Conservation (phyloP, 2,888 invertebrate species). For the Hydroisotoma schaefferi region DNA sequence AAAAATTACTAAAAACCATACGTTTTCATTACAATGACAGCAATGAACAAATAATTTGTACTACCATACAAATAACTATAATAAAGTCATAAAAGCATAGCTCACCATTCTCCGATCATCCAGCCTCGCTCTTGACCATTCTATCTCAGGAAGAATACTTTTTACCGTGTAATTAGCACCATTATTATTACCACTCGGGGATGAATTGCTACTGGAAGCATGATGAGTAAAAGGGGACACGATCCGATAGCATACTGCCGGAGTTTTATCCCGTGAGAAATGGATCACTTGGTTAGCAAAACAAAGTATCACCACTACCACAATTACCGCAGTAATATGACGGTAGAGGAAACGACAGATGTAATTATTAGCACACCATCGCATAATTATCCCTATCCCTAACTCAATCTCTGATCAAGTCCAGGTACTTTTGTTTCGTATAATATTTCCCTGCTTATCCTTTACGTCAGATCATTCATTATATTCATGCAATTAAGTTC, state of each 20-base stretch:
- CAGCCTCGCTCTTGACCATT: slow-evolving; percentile 44
- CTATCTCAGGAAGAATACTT: slow-evolving; percentile 37
- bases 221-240: slow-evolving; percentile 37
- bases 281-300: slow-evolving; percentile 48
- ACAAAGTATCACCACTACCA: slow-evolving; percentile 35
- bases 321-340: slow-evolving; percentile 38
- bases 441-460: no score
- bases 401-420: background rate
- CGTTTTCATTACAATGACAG: no score
- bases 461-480: no score
- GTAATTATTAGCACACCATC: slow-evolving; percentile 45
- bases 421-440: no score
- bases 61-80: no score
- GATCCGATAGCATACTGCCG: slow-evolving; percentile 43
- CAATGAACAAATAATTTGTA: no score
- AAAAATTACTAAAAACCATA: no score
- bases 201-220: slow-evolving; percentile 1
- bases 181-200: background rate
- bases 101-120: slow-evolving; percentile 47
- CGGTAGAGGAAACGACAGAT: slow-evolving; percentile 46
- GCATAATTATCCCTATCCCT: slow-evolving; percentile 22
- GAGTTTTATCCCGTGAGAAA: slow-evolving; percentile 33
- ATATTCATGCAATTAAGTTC: no score
- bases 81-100: slow-evolving; percentile 13
- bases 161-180: slow-evolving; percentile 13